A percentile compares a stretch with the other conserved stretches of the same genome.
phyloP scores from a whole-genome alignment of 2,113 vertebrate species.

The Phoenicopterus ruber region DNA sequence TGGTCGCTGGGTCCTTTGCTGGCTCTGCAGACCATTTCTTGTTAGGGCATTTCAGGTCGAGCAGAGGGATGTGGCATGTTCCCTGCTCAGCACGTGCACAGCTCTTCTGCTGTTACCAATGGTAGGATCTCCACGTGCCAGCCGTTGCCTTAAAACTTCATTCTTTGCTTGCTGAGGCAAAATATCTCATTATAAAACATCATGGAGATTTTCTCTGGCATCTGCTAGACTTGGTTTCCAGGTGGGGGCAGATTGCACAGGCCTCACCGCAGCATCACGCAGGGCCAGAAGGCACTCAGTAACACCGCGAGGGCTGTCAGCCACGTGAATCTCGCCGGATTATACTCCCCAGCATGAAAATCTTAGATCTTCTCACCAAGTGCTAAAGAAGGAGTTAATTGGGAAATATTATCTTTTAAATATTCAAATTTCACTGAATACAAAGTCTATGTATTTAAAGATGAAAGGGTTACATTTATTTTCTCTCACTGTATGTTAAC shows the following conservation, averaged over 20 bases:
- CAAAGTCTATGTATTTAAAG: background rate
- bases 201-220: background rate
- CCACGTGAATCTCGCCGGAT: background rate
- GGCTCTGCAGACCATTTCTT: background rate
- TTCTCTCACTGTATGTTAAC: background rate
- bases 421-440: slow-evolving; percentile 7
- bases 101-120: background rate
- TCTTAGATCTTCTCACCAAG: background rate
- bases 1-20: background rate
- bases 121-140: background rate
- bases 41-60: background rate
- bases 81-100: background rate
- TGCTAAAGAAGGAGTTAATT: slow-evolving; percentile 33
- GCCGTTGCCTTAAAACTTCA: background rate
- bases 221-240: background rate
- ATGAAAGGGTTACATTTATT: slow-evolving; percentile 7
- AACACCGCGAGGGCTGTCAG: background rate
- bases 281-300: background rate
- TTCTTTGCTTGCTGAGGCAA: background rate
- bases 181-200: background rate
- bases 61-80: background rate
- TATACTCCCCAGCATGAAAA: background rate
- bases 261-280: fast-evolving
- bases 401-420: slow-evolving; percentile 17
- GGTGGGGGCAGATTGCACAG: background rate